Evolutionary conservation across 2,888 invertebrate genomes (phyloP).

Genomic region (Andrena praecox): DNA sequence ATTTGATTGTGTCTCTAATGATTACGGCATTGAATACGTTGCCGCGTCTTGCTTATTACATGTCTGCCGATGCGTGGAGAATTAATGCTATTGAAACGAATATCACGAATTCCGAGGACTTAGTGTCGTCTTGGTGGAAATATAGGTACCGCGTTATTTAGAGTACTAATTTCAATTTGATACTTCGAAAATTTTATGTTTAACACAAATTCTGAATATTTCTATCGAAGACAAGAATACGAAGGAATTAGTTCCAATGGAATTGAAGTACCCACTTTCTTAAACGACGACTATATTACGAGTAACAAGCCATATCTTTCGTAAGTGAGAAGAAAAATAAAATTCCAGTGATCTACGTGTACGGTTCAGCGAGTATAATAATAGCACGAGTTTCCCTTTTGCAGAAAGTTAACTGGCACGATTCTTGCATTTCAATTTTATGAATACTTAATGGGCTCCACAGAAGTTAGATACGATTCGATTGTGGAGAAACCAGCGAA

Average conservation of each 20-base stretch:
- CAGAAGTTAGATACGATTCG: constrained; percentile 74
- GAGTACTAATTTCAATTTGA: not conserved
- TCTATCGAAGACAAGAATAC: constrained; percentile 71
- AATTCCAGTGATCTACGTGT: not conserved
- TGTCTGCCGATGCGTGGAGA: constrained; percentile 79
- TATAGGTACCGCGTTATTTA: constrained; percentile 71
- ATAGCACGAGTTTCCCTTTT: constrained; percentile 34
- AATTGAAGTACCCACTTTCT: constrained; percentile 74
- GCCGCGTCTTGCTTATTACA: constrained; percentile 81
- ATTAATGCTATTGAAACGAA: constrained; percentile 74
- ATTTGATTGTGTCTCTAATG: constrained; percentile 74
- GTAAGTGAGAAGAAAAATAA: constrained; percentile 71
- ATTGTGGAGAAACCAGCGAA: constrained; percentile 64
- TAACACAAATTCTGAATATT: constrained; percentile 28
- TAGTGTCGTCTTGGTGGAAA: constrained; percentile 79
- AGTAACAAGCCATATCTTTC: constrained; percentile 80
- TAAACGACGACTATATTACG: constrained; percentile 77
- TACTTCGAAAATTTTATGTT: constrained; percentile 1
- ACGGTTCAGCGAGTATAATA: not conserved
- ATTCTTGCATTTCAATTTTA: constrained; percentile 80
- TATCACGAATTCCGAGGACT: constrained; percentile 65
- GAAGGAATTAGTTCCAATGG: constrained; percentile 69
- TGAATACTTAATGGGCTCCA: constrained; percentile 75
- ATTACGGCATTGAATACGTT: constrained; percentile 80
- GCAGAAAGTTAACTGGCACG: constrained; percentile 79